These are phyloP conservation scores for Chesias legatella DNA, from an alignment of 2,888 invertebrate species.

Conservation along the genomic window DNA sequence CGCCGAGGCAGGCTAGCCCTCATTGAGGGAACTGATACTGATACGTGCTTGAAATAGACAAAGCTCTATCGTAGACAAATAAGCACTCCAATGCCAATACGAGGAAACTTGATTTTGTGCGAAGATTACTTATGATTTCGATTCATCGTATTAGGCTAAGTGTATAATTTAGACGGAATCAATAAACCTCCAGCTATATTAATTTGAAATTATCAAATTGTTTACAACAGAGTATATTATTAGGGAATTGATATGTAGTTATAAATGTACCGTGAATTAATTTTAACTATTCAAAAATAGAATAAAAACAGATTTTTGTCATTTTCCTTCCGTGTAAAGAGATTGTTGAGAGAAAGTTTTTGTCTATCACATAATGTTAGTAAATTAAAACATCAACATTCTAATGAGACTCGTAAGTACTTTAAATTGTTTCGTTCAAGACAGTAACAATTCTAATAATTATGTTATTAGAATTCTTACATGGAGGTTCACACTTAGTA, in stretches of 20 bases:
- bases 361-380: conserved; percentile 25
- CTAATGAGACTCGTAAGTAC: conserved; percentile 41
- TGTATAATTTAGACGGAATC: no score
- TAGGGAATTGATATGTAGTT: conserved; percentile 2
- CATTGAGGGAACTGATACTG: conserved; percentile 45
- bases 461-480: conserved; percentile 39
- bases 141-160: no score
- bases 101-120: conserved; percentile 1
- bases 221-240: conserved; percentile 6
- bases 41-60: conserved; percentile 60
- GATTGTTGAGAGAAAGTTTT: conserved; percentile 20
- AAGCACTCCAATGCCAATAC: conserved; percentile 28
- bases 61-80: conserved; percentile 38
- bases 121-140: no score
- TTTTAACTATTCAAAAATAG: neutral
- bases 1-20: conserved; percentile 47
- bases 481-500: conserved; percentile 16
- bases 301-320: neutral
- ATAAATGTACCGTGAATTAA: no score
- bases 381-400: conserved; percentile 46
- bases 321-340: conserved; percentile 7
- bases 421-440: conserved; percentile 31
- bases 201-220: no score
- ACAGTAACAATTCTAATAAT: conserved; percentile 32
- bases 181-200: no score